Percentiles rank a stretch among this genome's conserved stretches.
These are phyloP conservation scores for Vannuccia rotundouncinata DNA, from an alignment of 2,888 invertebrate species.

Conservation along the genomic window DNA sequence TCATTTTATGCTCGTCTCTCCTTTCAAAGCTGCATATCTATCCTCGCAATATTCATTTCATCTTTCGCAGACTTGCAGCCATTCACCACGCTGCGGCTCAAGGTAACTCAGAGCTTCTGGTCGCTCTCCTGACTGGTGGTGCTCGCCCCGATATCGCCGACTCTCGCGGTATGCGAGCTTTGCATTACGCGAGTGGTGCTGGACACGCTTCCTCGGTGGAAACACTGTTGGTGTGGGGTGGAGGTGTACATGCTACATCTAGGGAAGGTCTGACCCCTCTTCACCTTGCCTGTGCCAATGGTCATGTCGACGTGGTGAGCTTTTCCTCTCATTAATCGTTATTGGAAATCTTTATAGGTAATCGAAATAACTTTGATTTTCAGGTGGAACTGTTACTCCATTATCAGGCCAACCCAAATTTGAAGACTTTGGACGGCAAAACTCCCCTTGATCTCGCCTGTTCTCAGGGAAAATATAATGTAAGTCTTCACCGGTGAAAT, in stretches of 20 bases:
- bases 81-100: neutral
- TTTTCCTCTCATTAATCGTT: no score
- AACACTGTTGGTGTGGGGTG: neutral
- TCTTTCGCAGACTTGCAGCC: neutral
- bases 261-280: conserved; percentile 51
- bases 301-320: conserved; percentile 54
- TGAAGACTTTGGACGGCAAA: conserved; percentile 54
- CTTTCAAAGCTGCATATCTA: no score
- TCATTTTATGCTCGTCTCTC: no score
- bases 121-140: neutral
- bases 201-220: neutral
- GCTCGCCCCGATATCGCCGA: neutral
- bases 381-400: conserved; percentile 57
- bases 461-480: conserved; percentile 57
- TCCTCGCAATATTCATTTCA: no score
- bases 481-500: no score
- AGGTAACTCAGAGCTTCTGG: neutral
- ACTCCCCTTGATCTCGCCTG: conserved; percentile 59
- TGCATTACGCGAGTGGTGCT: neutral
- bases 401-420: conserved; percentile 55
- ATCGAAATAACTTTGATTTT: no score
- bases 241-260: neutral
- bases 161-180: neutral
- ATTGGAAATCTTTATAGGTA: no score
- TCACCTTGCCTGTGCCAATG: conserved; percentile 55